These are phyloP conservation scores for Cephus spinipes DNA, from an alignment of 2,888 invertebrate species.

Conservation along the genomic window DNA sequence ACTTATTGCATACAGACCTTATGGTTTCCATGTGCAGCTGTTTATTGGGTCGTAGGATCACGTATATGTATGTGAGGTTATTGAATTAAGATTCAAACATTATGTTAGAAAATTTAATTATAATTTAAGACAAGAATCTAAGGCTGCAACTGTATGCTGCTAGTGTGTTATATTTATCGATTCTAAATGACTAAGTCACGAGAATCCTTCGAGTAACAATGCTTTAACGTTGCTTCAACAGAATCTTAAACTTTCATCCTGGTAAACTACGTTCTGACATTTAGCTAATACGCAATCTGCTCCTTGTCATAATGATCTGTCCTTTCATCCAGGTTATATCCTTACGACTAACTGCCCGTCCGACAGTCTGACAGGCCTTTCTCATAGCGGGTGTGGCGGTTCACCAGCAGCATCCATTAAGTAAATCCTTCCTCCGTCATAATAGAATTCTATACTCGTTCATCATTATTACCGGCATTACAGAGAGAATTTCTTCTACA, in stretches of 20 bases:
- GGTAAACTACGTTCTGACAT: constrained; percentile 25
- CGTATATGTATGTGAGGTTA: not conserved
- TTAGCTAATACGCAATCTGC: constrained; percentile 39
- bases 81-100: not conserved
- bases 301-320: constrained; percentile 34
- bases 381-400: constrained; percentile 32
- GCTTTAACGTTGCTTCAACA: not conserved
- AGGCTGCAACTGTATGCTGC: not conserved
- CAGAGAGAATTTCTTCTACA: too few species aligned
- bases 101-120: not conserved
- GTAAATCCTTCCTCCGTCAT: not conserved
- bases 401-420: not conserved
- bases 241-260: not conserved
- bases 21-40: not conserved
- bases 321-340: constrained; percentile 9
- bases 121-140: not conserved
- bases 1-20: not conserved
- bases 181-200: not conserved
- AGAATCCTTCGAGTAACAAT: not conserved
- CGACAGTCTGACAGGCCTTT: not conserved
- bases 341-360: constrained; percentile 11
- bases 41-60: not conserved
- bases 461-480: too few species aligned
- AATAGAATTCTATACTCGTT: not conserved
- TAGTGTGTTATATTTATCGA: not conserved